These are phyloP conservation scores for Craseonycteris thonglongyai DNA, from an alignment of 2,113 vertebrate genomes.

Conservation along the genomic window DNA sequence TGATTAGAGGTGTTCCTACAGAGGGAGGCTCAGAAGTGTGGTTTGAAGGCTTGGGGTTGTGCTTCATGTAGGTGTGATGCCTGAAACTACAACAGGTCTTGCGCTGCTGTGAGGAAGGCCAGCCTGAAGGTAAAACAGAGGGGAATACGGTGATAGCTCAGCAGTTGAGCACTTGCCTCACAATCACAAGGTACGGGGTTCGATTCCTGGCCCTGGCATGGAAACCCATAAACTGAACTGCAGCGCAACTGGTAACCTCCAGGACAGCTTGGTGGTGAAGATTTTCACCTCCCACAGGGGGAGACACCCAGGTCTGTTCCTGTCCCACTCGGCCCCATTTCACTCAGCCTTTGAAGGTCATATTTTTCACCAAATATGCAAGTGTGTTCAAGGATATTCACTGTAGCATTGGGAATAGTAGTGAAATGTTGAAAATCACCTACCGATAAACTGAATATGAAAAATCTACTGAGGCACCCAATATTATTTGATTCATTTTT, in stretches of 20 bases:
- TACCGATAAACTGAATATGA: background rate
- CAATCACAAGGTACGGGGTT: too few relatives aligned
- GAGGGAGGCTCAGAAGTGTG: background rate
- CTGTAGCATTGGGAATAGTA: background rate
- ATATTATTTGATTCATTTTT: background rate
- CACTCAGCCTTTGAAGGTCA: background rate
- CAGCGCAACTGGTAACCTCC: too few relatives aligned
- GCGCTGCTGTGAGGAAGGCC: background rate
- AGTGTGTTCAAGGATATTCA: background rate
- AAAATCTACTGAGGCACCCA: background rate
- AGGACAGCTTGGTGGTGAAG: too few relatives aligned
- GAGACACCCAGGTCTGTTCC: too few relatives aligned
- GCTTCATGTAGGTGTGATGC: background rate
- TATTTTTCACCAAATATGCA: background rate
- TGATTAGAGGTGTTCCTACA: background rate
- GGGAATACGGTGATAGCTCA: too few relatives aligned
- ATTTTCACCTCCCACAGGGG: too few relatives aligned
- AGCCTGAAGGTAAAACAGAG: background rate
- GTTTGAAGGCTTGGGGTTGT: accelerated
- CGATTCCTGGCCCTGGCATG: too few relatives aligned
- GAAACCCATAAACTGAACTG: too few relatives aligned
- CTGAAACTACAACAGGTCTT: background rate
- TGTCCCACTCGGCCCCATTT: too few relatives aligned
- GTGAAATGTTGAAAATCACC: background rate
- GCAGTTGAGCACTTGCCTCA: too few relatives aligned